Evolutionary conservation across 1,140 invertebrate species (phyloP), one percentile per base, ranked within the genome.

Genomic region (Colletes gigas): DNA sequence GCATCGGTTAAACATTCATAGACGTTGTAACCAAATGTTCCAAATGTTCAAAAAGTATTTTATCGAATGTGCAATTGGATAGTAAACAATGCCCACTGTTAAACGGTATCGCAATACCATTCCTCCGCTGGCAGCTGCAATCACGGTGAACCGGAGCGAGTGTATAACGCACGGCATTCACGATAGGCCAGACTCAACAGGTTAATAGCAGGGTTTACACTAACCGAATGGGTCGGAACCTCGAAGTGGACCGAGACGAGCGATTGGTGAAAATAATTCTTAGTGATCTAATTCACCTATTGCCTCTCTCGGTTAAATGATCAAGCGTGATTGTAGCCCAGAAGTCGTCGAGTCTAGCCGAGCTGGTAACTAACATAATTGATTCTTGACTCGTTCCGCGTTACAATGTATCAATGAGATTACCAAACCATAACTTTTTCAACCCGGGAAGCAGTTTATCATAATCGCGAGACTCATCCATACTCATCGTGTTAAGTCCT

Each of bases 211-310:
- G 69, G 69, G 47, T 71, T 79, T 73, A 79, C 69, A 50, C 77
- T 79, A 65, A 73, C 73, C 77, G 77, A 79, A 79, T 79, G 70
- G 74, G 67, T 62, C 75, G 75, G 77, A 65, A 63, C 44, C 77
- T 79, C 77, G 70, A 10, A 73, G 77, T 50, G 52, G 41, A 21
- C 77, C 70, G 70, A 65, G 60, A 47, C 41, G 69, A 72, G 21
- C 57, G 77, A 79, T 73, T 79, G 77, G 77, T 69, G 77, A 79
- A 79, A 73, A 79, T 79, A 79, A 73, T 73, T 73, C 77, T 79
- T 79, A 79, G 77, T 79, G 77, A 73, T 79, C 77, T 79, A 79
- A 79, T 79, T 79, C 77, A 73, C 77, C 69, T 79, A 79, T 65
- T 79, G 77, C 77, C 69, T 79, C 70, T 59, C 30, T 79, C 60